phyloP scores from a whole-genome alignment of 1,140 invertebrate species.

The Galendromus occidentalis region DNA sequence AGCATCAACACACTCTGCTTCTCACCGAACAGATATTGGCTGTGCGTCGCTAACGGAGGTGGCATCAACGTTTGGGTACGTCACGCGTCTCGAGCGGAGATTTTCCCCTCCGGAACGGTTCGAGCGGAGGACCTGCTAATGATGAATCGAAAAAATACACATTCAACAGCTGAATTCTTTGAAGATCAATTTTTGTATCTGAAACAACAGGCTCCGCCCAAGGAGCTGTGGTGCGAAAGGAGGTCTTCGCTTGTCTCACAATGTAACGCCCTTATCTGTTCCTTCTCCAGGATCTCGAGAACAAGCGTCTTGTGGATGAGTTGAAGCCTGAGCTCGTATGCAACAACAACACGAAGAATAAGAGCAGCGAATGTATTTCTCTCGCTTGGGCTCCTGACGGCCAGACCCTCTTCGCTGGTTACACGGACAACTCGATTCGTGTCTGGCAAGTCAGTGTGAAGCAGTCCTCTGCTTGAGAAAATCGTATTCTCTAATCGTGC shows the following conservation, averaged over 20 bases:
- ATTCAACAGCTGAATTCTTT: slow-evolving; percentile 6
- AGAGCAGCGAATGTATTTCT: slow-evolving; percentile 85
- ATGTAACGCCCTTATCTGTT: slow-evolving; percentile 16
- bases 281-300: slow-evolving; percentile 67
- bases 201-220: not conserved
- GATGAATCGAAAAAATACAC: slow-evolving; percentile 9
- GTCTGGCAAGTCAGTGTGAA: slow-evolving; percentile 74
- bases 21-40: slow-evolving; percentile 98
- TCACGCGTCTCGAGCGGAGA: slow-evolving; percentile 11
- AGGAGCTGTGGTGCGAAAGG: not conserved
- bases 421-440: slow-evolving; percentile 92
- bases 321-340: slow-evolving; percentile 73
- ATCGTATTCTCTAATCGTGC: not conserved
- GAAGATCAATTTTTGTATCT: not conserved
- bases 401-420: slow-evolving; percentile 95
- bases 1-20: slow-evolving; percentile 96
- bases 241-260: not conserved
- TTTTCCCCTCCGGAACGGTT: slow-evolving; percentile 13
- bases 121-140: not conserved
- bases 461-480: not conserved
- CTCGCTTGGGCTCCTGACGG: slow-evolving; percentile 98
- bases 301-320: slow-evolving; percentile 98
- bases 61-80: slow-evolving; percentile 92
- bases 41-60: slow-evolving; percentile 97
- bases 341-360: slow-evolving; percentile 44